Percentiles rank a stretch among this genome's conserved stretches.
These are phyloP conservation scores for Augiades crinisus DNA, from an alignment of 2,888 invertebrate species.

Conservation along the genomic window DNA sequence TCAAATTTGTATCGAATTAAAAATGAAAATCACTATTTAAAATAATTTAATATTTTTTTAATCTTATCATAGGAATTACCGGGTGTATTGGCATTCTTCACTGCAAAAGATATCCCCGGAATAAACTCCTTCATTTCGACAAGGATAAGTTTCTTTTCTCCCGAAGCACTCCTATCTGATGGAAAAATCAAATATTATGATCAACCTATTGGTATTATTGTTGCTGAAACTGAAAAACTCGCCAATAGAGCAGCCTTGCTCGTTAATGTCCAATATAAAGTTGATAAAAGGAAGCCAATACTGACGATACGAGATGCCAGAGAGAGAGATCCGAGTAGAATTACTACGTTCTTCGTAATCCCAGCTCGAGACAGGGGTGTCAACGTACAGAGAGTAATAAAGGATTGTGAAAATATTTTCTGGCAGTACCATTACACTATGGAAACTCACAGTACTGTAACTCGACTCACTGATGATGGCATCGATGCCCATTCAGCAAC, in stretches of 20 bases:
- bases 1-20: no score
- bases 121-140: slow-evolving; percentile 75
- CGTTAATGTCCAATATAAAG: slow-evolving; percentile 80
- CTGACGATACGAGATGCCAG: slow-evolving; percentile 51
- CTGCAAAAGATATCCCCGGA: slow-evolving; percentile 86
- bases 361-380: slow-evolving; percentile 55
- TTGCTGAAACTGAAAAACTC: slow-evolving; percentile 79
- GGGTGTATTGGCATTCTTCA: slow-evolving; percentile 84
- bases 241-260: slow-evolving; percentile 81
- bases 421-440: slow-evolving; percentile 86
- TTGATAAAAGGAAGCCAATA: slow-evolving; percentile 54
- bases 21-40: no score
- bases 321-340: slow-evolving; percentile 49
- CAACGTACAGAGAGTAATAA: slow-evolving; percentile 72
- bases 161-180: slow-evolving; percentile 75
- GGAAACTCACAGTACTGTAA: slow-evolving; percentile 83
- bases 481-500: slow-evolving; percentile 81
- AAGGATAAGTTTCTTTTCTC: slow-evolving; percentile 33
- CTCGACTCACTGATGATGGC: slow-evolving; percentile 84
- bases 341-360: slow-evolving; percentile 41
- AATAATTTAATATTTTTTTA: slow-evolving; percentile 35
- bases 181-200: slow-evolving; percentile 82
- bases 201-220: slow-evolving; percentile 86
- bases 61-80: slow-evolving; percentile 84
- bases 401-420: slow-evolving; percentile 77